phyloP scores from a whole-genome alignment of 2,888 invertebrate species.

The Dione vanillae region DNA sequence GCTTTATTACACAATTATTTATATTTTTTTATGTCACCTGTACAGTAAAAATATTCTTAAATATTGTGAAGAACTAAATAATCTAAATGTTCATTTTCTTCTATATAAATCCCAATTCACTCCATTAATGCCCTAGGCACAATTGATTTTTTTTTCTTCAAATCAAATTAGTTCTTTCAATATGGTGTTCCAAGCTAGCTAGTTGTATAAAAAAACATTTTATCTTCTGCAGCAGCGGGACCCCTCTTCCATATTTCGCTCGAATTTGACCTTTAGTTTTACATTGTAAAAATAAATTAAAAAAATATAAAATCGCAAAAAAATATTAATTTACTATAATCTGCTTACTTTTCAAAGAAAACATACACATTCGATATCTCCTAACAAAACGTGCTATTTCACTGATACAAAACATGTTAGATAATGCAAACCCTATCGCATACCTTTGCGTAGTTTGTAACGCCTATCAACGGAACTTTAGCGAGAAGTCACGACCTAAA shows the following conservation, averaged over 20 bases:
- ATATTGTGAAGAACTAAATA: no score
- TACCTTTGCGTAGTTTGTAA: constrained; percentile 39
- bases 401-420: constrained; percentile 19
- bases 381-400: constrained; percentile 10
- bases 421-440: constrained; percentile 33
- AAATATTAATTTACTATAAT: neutral
- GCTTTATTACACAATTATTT: neutral
- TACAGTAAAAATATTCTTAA: neutral
- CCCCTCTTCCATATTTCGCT: no score
- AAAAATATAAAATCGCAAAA: neutral
- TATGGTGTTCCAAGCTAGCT: no score
- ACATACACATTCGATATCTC: neutral
- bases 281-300: no score
- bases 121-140: no score
- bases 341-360: neutral
- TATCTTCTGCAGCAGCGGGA: no score
- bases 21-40: neutral
- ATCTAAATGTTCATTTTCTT: no score
- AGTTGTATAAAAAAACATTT: no score
- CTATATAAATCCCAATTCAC: no score
- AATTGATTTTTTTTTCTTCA: no score
- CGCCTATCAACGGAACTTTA: constrained; percentile 40
- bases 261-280: no score
- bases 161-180: no score
- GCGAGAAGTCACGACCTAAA: constrained; percentile 40